Percentiles rank a stretch among this genome's conserved stretches.
Evolutionary conservation across 2,797 vertebrate species (phyloP).

Genomic region (Pteropus rufus): DNA sequence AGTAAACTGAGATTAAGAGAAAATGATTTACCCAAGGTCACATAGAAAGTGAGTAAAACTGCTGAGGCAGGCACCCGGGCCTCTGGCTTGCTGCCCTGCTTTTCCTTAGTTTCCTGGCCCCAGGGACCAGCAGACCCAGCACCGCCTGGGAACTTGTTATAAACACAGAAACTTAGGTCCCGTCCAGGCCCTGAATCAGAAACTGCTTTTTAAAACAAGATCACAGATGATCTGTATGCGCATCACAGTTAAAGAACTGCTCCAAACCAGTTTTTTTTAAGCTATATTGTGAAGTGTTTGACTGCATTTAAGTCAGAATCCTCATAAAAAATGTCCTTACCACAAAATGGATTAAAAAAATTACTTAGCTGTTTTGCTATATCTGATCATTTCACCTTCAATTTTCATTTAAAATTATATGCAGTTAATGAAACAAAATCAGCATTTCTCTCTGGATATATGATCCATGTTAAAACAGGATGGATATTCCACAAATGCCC

Average conservation of each 20-base stretch:
- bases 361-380: background rate
- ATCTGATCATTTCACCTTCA: background rate
- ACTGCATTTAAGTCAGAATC: background rate
- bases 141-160: background rate
- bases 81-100: background rate
- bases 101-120: background rate
- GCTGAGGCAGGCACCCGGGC: background rate
- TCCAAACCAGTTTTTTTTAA: background rate
- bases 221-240: background rate
- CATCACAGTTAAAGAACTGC: background rate
- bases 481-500: background rate
- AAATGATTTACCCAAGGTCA: background rate
- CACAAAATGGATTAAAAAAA: background rate
- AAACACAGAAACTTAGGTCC: background rate
- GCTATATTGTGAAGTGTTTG: background rate
- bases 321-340: background rate
- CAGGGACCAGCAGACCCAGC: background rate
- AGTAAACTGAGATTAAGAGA: background rate
- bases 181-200: background rate
- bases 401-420: background rate
- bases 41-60: background rate
- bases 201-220: background rate
- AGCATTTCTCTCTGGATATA: background rate
- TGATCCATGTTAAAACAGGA: background rate
- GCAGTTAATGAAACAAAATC: conserved; percentile 17